Conservation (phyloP, 2,113 vertebrate genomes). For the Colinus virginianus region DNA sequence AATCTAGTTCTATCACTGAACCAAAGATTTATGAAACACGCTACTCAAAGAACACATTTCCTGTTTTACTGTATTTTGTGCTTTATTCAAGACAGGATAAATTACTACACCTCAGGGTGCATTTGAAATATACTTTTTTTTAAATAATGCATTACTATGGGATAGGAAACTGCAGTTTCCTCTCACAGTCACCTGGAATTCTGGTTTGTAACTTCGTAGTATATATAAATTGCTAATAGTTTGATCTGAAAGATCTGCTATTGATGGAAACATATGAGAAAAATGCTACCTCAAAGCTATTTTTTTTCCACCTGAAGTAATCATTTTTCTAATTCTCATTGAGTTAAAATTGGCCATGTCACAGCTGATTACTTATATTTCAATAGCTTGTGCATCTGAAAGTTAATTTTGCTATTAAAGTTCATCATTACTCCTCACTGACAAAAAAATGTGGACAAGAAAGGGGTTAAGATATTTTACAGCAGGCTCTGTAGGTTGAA, state of each 20-base stretch:
- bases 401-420: not conserved
- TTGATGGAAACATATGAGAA: not conserved
- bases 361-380: not conserved
- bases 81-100: constrained; percentile 42
- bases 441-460: not conserved
- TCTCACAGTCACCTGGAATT: constrained; percentile 18
- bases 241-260: not conserved
- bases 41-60: constrained; percentile 2
- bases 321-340: not conserved
- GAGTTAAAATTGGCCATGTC: not conserved
- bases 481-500: no score
- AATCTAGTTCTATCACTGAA: not conserved
- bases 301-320: not conserved
- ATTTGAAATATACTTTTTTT: constrained; percentile 52
- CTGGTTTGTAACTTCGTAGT: not conserved
- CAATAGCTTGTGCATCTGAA: no score
- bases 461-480: no score
- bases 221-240: not conserved
- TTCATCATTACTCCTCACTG: not conserved
- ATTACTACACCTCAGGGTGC: constrained; percentile 25
- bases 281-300: not conserved
- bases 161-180: constrained; percentile 47
- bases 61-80: not conserved
- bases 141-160: constrained; percentile 43
- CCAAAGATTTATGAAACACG: not conserved